Conservation (phyloP, 2,797 vertebrate genomes). For the Enteromius argenteus region DNA sequence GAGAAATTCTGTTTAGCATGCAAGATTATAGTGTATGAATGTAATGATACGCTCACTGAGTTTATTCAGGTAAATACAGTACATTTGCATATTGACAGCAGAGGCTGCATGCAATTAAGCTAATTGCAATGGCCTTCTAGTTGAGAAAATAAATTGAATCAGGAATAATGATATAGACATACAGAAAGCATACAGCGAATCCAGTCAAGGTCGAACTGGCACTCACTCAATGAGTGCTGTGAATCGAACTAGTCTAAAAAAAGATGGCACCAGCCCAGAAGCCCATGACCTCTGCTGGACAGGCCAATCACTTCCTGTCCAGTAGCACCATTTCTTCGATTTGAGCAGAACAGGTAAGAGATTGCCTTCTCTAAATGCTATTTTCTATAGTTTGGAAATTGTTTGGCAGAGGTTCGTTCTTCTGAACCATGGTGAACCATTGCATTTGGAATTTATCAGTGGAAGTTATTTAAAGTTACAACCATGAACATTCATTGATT, state of each 20-base stretch:
- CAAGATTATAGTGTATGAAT: slow-evolving; percentile 3
- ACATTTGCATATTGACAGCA: slow-evolving; percentile 27
- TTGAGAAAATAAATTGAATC: neutral
- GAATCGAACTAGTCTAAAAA: slow-evolving; percentile 19
- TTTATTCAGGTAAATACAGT: slow-evolving; percentile 15
- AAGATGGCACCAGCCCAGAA: neutral
- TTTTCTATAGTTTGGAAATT: slow-evolving; percentile 1
- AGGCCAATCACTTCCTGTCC: neutral
- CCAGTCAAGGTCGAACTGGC: neutral
- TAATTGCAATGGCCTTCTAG: neutral
- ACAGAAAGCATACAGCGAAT: neutral
- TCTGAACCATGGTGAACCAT: neutral
- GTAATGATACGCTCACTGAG: slow-evolving; percentile 2
- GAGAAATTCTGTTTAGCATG: neutral
- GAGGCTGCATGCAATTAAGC: slow-evolving; percentile 11
- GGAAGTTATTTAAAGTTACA: slow-evolving; percentile 16
- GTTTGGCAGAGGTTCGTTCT: neutral
- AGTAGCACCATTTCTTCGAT: neutral
- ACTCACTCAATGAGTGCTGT: neutral
- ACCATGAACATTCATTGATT: neutral
- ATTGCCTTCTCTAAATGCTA: neutral
- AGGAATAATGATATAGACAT: neutral
- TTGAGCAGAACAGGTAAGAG: neutral
- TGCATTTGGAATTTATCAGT: neutral
- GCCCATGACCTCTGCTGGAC: slow-evolving; percentile 18